Base-by-base conservation (phyloP, 2,113 vertebrate species). In the Platichthys stellatus region DNA sequence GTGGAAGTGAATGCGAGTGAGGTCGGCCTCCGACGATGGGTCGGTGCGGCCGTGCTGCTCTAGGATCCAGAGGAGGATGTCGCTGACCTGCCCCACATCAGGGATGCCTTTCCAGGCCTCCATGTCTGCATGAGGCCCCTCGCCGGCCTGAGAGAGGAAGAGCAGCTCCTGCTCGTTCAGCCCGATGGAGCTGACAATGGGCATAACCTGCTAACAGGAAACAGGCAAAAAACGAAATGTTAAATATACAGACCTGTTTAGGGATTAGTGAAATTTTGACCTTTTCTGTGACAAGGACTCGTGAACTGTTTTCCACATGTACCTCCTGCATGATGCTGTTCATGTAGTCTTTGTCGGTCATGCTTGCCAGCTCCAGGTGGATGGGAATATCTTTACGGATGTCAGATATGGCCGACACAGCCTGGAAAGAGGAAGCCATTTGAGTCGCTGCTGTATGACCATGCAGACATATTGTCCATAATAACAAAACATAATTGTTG, bases 151-250 rank as follows among this genome's bases (percentile, higher is more conserved):
- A 0, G 95, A 96, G 58, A 99, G 95, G 92, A 99, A 99, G 2
- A 99, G 94, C 86, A 99, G 95, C 92, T 99, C 98, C 93, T 99
- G 97, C 58, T 99, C 98, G 0, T 99, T 99, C 92, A 99, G 94
- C 51, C 98, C 98, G 0, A 99, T 94, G 66, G 98, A 99, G 83
- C 95, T 95, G 84, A 99, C 96, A n/a, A 96, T 90, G 58, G 96
- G 96, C 83, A 99, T 95, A 91, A 99, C 95, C 98, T 99, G 97
- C 97, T 98, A 97, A 98, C 96, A 92, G 81, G 83, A 95, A 88
- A 95, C 74, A 92, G 20, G 59, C 47, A 56, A 51, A 64, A 76
- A 17, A 73, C 72, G 69, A 76, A 38, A 31, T 31, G 76, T 78
- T 75, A 77, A 68, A 88, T 58, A 74, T 0, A 63, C 15, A 64